Base-by-base conservation (phyloP, 2,797 vertebrate species). In the Balearica regulorum region DNA sequence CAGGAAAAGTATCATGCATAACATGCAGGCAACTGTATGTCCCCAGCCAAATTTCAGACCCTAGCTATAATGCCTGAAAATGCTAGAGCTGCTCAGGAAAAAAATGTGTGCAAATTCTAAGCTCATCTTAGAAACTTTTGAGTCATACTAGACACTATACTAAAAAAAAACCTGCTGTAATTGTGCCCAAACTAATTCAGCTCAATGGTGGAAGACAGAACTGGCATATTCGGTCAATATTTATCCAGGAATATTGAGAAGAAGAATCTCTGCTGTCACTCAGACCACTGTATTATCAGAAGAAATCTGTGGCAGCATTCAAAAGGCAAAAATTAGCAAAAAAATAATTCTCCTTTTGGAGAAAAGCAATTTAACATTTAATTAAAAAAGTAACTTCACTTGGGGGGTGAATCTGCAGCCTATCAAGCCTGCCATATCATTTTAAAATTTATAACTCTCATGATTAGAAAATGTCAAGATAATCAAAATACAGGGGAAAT, bases 401-500 rank as follows among this genome's bases (percentile, higher is more conserved):
- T 78, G 80, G 37, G 72, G 35, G 43, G 71, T 92, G 87, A 82
- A 70, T 92, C 61, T 79, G 53, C 79, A 94, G 77, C 87, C 72
- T 93, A 89, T 94, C 90, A 90, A 75, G 39, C 31, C 89, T 97
- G 81, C 93, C 89, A 66, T 87, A 86, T 93, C 24, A 51, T 83
- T 95, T 96, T 72, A 86, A 91, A 94, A 95, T 94, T 73, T 95
- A 68, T 96, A 94, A 92, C 90, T 94, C 87, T 94, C 60, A 94
- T 97, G 91, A 97, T 91, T 95, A 95, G 83, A 86, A 94, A 95
- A 93, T 91, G 94, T 94, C 93, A 96, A 91, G 92, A 93, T 96
- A 96, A 94, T 96, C 96, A 96, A 95, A 97, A 96, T 93, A 89
- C n/a, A 83, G 53, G 55, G 91, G 92, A 91, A 93, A 97, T 96